phyloP scores from a whole-genome alignment of 2,113 vertebrate species.

The Thinocorus orbignyianus region DNA sequence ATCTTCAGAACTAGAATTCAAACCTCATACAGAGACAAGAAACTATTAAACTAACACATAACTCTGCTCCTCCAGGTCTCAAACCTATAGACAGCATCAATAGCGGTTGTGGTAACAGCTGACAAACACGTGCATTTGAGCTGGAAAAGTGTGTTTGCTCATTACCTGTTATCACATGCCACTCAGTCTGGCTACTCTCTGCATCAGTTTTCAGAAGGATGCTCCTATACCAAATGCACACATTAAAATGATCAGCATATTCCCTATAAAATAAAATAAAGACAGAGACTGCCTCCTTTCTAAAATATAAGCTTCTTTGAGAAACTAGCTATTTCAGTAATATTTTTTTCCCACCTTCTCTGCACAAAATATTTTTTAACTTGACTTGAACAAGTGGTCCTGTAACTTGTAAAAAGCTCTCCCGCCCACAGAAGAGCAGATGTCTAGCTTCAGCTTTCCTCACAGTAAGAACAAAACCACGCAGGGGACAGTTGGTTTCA shows the following conservation, averaged over 20 bases:
- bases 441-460: conserved; percentile 20
- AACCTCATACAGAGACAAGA: neutral
- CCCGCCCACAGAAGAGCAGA: conserved; percentile 30
- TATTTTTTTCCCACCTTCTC: neutral
- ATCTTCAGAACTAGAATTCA: neutral
- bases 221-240: neutral
- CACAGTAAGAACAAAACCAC: conserved; percentile 14
- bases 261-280: neutral
- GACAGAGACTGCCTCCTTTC: neutral
- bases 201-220: neutral
- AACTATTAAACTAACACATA: neutral
- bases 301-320: neutral
- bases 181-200: neutral
- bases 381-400: neutral
- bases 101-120: rapidly evolving
- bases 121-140: neutral
- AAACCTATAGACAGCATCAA: neutral
- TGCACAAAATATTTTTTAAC: neutral
- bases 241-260: neutral
- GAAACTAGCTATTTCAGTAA: neutral
- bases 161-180: neutral
- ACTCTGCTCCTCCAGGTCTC: neutral
- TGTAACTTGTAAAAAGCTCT: neutral
- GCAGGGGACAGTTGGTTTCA: conserved; percentile 22
- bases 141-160: neutral